Evolutionary conservation across 2,888 invertebrate genomes (phyloP), one percentile per base, ranked within the genome.

Genomic region (Pharmacophagus antenor): DNA sequence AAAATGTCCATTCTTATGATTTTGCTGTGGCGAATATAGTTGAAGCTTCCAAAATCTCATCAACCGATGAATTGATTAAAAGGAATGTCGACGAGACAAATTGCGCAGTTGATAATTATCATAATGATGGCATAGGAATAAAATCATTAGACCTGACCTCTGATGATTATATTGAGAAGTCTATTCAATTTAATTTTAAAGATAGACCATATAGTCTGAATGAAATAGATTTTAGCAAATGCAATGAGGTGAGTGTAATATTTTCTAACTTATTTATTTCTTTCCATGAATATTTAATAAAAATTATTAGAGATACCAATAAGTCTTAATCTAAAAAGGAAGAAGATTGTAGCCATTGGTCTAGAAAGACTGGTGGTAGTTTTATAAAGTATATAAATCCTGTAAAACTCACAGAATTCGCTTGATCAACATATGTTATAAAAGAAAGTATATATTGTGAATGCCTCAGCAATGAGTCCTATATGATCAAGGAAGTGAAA

Each of bases 111-210:
- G 70, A 66, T 62, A 67, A 70, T 41, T 67, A 70, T 55, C 70
- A 69, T 62, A 71, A 66, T 54, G 73, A 80, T 61, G 74, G 69
- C 31, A 70, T 85, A 56, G 73, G 76, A 55, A 64, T 85, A 37
- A 82, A 79, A 65, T 72, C 71, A 7, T 63, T 85, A 22, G 71
- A 75, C 20, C 66, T 86, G 21, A 88, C 83, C 0, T 73, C 74
- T 62, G 89, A 89, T 79, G 88, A 89, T 68, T 89, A 88, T 61
- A 74, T 88, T 62, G 89, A 89, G 65, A 79, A 70, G 55, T 62
- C 70, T 58, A 70, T 74, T 50, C 67, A 70, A 0, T 75, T 72
- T 58, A 65, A 70, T 48, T 74, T 78, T 57, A 75, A 82, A 62
- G 65, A 67, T 53, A 62, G 78, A 44, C 74, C 80, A 23, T 77